phyloP scores from a whole-genome alignment of 2,888 invertebrate species.

The Lysandra coridon region DNA sequence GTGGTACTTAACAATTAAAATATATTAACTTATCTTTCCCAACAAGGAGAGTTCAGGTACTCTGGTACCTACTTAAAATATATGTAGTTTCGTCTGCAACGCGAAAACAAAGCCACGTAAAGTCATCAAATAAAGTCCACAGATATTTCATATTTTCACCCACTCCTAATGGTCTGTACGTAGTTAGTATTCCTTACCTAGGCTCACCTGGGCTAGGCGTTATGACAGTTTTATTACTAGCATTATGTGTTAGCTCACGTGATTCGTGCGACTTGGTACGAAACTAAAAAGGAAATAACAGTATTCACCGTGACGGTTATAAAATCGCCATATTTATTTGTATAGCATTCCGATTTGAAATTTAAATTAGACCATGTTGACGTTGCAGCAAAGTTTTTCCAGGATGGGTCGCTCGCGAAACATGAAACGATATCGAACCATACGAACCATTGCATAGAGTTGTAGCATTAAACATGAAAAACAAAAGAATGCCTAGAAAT shows the following conservation, averaged over 20 bases:
- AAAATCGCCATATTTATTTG: not conserved
- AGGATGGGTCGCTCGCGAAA: not conserved
- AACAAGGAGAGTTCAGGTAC: too few species aligned
- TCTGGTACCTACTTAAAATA: too few species aligned
- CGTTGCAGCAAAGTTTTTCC: not conserved
- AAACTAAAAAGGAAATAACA: not conserved
- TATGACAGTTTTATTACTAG: not conserved
- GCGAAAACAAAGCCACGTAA: too few species aligned
- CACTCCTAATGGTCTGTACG: too few species aligned
- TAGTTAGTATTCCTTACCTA: too few species aligned
- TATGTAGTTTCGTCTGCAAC: too few species aligned
- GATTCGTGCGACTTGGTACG: not conserved
- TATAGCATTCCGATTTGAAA: not conserved
- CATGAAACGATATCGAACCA: not conserved
- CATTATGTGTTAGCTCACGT: not conserved
- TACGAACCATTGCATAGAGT: constrained; percentile 8
- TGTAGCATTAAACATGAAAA: not conserved
- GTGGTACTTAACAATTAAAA: too few species aligned
- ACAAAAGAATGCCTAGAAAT: not conserved
- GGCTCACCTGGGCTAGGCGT: not conserved
- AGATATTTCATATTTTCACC: too few species aligned
- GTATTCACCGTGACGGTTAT: not conserved
- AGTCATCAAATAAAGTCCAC: too few species aligned
- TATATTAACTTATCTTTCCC: too few species aligned
- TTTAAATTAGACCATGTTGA: constrained; percentile 9